Base-by-base conservation (phyloP, 2,888 invertebrate genomes). In the Ypsolopha scabrella region DNA sequence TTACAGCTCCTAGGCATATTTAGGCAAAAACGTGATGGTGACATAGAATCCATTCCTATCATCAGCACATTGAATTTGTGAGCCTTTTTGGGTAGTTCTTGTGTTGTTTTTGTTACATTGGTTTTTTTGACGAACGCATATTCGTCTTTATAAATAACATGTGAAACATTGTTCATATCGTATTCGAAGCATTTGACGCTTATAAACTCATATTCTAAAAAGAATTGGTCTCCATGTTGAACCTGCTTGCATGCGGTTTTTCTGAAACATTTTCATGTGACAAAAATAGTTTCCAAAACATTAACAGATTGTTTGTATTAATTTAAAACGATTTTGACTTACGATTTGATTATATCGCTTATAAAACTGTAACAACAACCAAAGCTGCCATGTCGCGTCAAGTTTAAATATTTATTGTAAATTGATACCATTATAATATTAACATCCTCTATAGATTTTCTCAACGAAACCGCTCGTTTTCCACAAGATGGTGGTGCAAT, bases 31-130 rank as follows among this genome's bases (percentile, higher is more conserved):
- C 96, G 94, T 43, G 93, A 80, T 52, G 95, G 78, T 0, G 96
- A 96, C 61, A 96, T 91, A 45, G 94, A 94, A 67, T 96, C 96
- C 61, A 97, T 91, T 41, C 96, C 96, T 13, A 97, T 70, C 67
- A 96, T 82, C 36, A 96, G 74, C 0, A 97, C 90, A 54, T 88
- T 88, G 58, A 85, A 86, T 60, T 67, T 74, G 7, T 58, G 53
- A 24, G 24, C 55, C 58, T 66, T 41, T 53, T 54, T 6, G 36
- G n/a, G n/a, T n/a, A n/a, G n/a, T n/a, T n/a, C 59, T 56, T 50
- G 55, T 34, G 55, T 55, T 44, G 54, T 44, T 51, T 56, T 67
- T 56, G 57, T 65, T 51, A 39, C 77, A 58, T 62, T 87, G 69
- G 57, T 88, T 73, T 57, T 88, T 72, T 51, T 91, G 70, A 56